phyloP scores from a whole-genome alignment of 2,113 vertebrate genomes.

The Carettochelys insculpta region DNA sequence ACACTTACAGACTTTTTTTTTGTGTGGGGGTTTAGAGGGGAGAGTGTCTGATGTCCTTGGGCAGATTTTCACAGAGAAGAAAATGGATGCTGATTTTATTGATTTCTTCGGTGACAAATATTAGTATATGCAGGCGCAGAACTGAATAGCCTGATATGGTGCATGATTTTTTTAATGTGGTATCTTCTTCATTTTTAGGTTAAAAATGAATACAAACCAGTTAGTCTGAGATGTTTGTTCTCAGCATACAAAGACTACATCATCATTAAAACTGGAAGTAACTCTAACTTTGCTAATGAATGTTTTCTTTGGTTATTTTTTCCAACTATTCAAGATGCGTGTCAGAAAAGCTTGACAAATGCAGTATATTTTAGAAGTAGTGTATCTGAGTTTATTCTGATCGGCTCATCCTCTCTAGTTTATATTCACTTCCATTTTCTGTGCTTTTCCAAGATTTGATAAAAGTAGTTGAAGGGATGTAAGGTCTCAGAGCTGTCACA shows the following conservation, averaged over 20 bases:
- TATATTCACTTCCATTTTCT: background rate
- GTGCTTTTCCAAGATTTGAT: background rate
- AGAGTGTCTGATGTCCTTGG: background rate
- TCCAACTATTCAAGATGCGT: background rate
- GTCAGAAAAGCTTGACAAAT: background rate
- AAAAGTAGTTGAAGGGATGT: background rate
- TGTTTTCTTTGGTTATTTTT: accelerated
- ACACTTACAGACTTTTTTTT: background rate
- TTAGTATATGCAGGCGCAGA: background rate
- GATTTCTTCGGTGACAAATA: background rate
- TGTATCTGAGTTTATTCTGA: background rate
- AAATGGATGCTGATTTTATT: background rate
- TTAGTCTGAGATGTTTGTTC: background rate
- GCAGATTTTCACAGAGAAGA: background rate
- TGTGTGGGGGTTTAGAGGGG: too few relatives aligned
- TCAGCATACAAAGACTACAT: background rate
- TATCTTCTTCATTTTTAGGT: background rate
- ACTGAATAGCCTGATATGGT: background rate
- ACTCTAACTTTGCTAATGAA: background rate
- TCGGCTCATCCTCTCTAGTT: background rate
- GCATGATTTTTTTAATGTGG: background rate
- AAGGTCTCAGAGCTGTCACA: background rate
- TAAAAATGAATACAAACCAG: background rate
- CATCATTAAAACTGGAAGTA: background rate
- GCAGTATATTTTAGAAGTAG: background rate